phyloP scores from a whole-genome alignment of 2,797 vertebrate species.

The Chiloscyllium punctatum region DNA sequence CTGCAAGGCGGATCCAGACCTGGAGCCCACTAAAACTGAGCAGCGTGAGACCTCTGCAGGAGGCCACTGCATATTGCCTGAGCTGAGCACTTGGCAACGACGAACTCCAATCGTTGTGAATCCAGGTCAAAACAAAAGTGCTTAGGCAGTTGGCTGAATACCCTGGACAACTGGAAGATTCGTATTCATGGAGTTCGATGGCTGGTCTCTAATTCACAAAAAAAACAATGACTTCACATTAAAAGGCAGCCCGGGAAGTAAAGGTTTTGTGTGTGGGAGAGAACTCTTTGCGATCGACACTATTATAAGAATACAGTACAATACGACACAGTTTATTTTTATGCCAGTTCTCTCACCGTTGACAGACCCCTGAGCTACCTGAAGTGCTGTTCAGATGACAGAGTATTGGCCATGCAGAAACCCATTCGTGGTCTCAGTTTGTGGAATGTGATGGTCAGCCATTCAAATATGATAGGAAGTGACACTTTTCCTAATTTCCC shows the following conservation, averaged over 20 bases:
- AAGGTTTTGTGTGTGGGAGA: neutral
- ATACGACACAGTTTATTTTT: neutral
- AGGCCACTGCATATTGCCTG: neutral
- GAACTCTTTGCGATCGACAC: neutral
- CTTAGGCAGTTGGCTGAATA: neutral
- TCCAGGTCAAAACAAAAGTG: neutral
- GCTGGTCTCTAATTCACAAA: neutral
- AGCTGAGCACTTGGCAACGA: neutral
- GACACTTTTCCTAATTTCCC: neutral
- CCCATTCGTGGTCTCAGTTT: neutral
- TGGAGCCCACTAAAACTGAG: neutral
- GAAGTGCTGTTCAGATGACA: neutral
- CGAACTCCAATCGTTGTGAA: neutral
- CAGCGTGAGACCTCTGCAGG: conserved; percentile 19
- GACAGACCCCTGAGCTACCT: too few species aligned
- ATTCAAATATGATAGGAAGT: neutral
- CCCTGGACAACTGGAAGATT: neutral
- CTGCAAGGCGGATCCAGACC: neutral
- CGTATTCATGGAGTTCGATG: neutral
- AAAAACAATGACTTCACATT: neutral
- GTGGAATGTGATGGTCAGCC: neutral
- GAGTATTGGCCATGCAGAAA: neutral
- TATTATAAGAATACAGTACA: neutral
- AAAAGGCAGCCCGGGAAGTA: neutral
- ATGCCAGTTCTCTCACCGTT: neutral